Evolutionary conservation across 2,888 invertebrate species (phyloP).

Genomic region (Disparrhopalites patrizii): DNA sequence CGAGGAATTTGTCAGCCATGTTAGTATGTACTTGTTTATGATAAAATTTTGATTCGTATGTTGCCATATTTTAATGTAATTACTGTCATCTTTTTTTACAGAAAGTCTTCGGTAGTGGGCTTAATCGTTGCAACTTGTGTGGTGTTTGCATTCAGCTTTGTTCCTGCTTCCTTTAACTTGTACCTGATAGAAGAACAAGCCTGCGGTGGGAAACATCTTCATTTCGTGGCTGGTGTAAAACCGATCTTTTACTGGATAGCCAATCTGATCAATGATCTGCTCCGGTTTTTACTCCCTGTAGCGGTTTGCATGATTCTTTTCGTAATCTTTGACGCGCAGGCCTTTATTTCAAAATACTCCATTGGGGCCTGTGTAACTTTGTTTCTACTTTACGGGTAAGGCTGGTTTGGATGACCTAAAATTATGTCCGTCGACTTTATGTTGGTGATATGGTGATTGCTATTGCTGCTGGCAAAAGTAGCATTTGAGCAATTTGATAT

Average conservation of each 20-base stretch:
- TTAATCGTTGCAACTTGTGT: conserved; percentile 52
- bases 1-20: conserved; percentile 65
- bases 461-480: neutral
- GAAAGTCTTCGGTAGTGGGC: neutral
- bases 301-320: conserved; percentile 66
- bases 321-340: conserved; percentile 68
- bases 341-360: conserved; percentile 72
- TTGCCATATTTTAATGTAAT: conserved; percentile 65
- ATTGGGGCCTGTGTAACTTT: conserved; percentile 65
- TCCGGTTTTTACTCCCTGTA: conserved; percentile 65
- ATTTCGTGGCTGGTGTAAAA: conserved; percentile 69
- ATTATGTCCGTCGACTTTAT: conserved; percentile 13
- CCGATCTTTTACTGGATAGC: conserved; percentile 74
- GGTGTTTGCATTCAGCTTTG: conserved; percentile 61
- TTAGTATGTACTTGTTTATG: conserved; percentile 67
- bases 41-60: no score
- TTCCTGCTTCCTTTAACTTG: conserved; percentile 75
- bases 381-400: conserved; percentile 67
- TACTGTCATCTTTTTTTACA: neutral
- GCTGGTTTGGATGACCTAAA: no score
- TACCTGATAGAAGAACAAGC: conserved; percentile 71
- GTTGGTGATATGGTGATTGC: neutral
- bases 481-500: no score
- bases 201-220: conserved; percentile 72
- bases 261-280: conserved; percentile 68